A percentile compares a stretch with the other conserved stretches of the same genome.
Conservation (phyloP, 2,113 vertebrate genomes). For the Carassius auratus region DNA sequence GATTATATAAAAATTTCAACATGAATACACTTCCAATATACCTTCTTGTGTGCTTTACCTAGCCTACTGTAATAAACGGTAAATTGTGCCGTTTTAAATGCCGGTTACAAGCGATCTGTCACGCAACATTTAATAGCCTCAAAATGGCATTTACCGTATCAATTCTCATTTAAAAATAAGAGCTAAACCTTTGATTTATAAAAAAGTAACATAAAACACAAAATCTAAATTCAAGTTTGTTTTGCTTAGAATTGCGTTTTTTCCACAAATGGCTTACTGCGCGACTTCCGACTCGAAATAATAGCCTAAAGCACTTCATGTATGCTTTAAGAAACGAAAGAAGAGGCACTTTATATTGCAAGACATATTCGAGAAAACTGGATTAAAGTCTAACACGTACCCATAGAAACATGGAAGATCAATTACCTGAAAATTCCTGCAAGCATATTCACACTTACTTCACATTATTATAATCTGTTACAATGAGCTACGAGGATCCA, state of each 20-base stretch:
- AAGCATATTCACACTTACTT: conserved; percentile 54
- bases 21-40: too few species aligned
- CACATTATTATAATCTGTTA: conserved; percentile 39
- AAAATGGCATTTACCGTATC: not conserved
- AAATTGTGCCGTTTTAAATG: too few species aligned
- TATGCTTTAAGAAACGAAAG: conserved; percentile 54
- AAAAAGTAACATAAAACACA: not conserved
- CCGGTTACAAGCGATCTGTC: too few species aligned
- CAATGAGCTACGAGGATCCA: conserved; percentile 16
- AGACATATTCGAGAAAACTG: conserved; percentile 53
- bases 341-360: conserved; percentile 75
- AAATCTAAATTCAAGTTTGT: not conserved
- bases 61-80: too few species aligned
- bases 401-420: conserved; percentile 50
- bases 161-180: not conserved
- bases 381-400: conserved; percentile 39
- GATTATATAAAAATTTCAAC: not conserved
- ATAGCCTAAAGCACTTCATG: not conserved
- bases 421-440: conserved; percentile 66
- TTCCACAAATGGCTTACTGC: not conserved
- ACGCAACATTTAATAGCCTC: not conserved
- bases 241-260: not conserved
- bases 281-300: conserved; percentile 11
- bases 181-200: not conserved
- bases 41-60: too few species aligned